Percentiles rank a stretch among this genome's conserved stretches.
phyloP scores from a whole-genome alignment of 2,888 invertebrate species.

The Drosophila paucipuncta region DNA sequence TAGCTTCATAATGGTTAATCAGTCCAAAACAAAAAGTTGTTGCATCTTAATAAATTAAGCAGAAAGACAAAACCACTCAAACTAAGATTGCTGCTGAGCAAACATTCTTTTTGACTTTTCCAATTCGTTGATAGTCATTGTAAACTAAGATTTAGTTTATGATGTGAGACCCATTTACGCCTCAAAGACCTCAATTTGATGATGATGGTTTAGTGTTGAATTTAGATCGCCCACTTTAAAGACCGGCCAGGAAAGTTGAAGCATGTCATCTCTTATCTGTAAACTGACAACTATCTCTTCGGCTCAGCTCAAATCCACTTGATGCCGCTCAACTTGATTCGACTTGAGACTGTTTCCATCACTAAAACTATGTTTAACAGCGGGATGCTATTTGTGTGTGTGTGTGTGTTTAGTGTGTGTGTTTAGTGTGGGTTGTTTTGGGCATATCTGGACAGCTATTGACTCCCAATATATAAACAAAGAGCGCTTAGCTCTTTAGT shows the following conservation, averaged over 20 bases:
- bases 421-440: conserved; percentile 29
- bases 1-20: not conserved
- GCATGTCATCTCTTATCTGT: conserved; percentile 22
- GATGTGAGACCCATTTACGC: not conserved
- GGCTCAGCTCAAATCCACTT: conserved; percentile 6
- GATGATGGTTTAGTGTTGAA: not conserved
- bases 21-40: not conserved
- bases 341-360: conserved; percentile 7
- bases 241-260: conserved; percentile 26
- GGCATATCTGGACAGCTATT: conserved; percentile 42
- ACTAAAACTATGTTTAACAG: conserved; percentile 11
- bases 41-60: not conserved
- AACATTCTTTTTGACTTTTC: not conserved
- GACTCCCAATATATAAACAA: conserved; percentile 43
- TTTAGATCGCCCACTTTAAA: conserved; percentile 8
- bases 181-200: not conserved
- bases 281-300: conserved; percentile 25
- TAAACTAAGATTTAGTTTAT: no score
- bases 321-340: conserved; percentile 7
- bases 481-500: conserved; percentile 1
- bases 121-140: not conserved
- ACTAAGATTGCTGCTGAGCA: not conserved
- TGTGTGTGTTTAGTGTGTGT: not conserved
- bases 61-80: not conserved
- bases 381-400: conserved; percentile 28